phyloP scores from a whole-genome alignment of 2,113 vertebrate species.

The Setophaga kirtlandii region DNA sequence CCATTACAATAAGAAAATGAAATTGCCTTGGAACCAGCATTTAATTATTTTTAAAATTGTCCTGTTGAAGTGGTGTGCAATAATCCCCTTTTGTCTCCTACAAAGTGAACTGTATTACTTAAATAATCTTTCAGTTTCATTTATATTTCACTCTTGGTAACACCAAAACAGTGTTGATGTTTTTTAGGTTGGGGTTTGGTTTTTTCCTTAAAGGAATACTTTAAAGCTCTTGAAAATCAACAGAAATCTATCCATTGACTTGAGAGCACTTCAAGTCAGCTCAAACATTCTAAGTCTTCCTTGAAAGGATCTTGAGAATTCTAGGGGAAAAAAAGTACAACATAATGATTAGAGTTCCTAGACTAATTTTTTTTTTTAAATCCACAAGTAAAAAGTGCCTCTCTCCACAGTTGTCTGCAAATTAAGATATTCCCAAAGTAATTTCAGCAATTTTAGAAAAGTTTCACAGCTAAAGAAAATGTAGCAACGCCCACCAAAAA shows the following conservation, averaged over 20 bases:
- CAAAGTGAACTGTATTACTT: not conserved
- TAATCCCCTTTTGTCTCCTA: not conserved
- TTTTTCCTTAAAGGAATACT: not conserved
- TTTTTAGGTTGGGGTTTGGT: not conserved
- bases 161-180: not conserved
- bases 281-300: not conserved
- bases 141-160: not conserved
- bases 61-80: not conserved
- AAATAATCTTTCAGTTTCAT: not conserved
- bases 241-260: not conserved
- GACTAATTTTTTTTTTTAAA: not conserved
- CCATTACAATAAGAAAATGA: constrained; percentile 67
- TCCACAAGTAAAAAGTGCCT: not conserved
- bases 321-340: not conserved
- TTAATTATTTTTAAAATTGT: constrained; percentile 47
- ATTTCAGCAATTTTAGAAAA: not conserved
- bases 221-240: not conserved
- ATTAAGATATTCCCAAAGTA: not conserved
- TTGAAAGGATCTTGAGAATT: not conserved
- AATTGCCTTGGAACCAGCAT: constrained; percentile 40
- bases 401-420: not conserved
- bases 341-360: not conserved
- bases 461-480: not conserved
- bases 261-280: not conserved
- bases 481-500: not conserved